Evolutionary conservation across 2,113 vertebrate species (phyloP).

Genomic region (Myxocyprinus asiaticus): DNA sequence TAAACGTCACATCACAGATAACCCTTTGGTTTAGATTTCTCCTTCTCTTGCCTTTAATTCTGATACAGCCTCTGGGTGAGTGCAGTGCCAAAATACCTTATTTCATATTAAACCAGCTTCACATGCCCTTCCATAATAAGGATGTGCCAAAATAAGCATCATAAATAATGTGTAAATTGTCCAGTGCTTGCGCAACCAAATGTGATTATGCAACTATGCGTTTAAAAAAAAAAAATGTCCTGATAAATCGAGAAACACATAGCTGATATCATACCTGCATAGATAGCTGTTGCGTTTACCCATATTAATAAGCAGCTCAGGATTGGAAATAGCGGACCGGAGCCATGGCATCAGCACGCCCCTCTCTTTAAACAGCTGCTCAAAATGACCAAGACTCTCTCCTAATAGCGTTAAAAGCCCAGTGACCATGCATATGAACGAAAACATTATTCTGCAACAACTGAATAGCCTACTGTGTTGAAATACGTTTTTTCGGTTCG

Average conservation of each 20-base stretch:
- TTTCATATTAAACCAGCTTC: not conserved
- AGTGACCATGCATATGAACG: not conserved
- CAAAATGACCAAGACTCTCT: not conserved
- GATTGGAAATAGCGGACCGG: constrained; percentile 16
- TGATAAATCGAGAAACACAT: too few species aligned
- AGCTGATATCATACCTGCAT: constrained; percentile 18
- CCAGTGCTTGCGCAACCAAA: not conserved
- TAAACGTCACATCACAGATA: constrained; percentile 7
- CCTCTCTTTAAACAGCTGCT: constrained; percentile 55
- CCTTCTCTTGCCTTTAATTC: not conserved
- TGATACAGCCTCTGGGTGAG: not conserved
- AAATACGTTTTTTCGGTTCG: not conserved
- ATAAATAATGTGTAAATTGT: not conserved
- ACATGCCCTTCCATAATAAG: not conserved
- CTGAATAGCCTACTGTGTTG: not conserved
- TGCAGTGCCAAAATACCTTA: not conserved
- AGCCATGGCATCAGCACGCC: constrained; percentile 60
- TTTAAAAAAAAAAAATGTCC: too few species aligned
- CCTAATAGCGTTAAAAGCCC: not conserved
- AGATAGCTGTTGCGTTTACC: constrained; percentile 25
- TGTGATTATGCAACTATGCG: too few species aligned
- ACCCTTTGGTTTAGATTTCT: constrained; percentile 4
- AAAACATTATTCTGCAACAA: not conserved
- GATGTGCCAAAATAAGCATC: too few species aligned
- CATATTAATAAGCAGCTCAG: constrained; percentile 19